These are phyloP conservation scores for Plecturocebus donacophilus DNA, from an alignment of 2,113 vertebrate genomes.

Conservation along the genomic window DNA sequence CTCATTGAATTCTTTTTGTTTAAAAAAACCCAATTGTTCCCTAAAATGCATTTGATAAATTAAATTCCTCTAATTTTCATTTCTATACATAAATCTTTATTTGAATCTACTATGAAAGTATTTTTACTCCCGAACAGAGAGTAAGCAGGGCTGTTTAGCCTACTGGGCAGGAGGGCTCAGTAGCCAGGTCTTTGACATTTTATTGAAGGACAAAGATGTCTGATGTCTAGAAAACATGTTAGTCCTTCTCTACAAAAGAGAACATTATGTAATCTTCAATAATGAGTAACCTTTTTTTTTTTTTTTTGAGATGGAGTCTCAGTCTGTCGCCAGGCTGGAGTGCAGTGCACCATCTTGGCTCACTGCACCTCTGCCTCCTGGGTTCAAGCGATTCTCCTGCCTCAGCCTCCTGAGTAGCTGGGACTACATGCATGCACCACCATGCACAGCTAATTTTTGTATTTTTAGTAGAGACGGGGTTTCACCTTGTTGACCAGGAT, in stretches of 20 bases:
- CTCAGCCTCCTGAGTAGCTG: no score
- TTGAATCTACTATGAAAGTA: neutral
- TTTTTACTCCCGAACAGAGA: neutral
- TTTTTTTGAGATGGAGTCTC: no score
- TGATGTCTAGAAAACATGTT: neutral
- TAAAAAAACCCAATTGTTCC: neutral
- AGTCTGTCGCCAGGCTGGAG: no score
- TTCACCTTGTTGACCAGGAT: no score
- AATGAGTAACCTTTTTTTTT: neutral
- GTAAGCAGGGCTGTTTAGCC: neutral
- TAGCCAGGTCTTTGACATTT: neutral
- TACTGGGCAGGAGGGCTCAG: neutral
- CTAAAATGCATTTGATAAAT: neutral
- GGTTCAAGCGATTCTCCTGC: no score
- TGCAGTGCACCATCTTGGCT: no score
- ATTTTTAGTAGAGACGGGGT: no score
- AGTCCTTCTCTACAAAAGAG: neutral
- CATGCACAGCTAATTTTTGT: no score
- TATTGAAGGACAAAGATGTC: neutral
- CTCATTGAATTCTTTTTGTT: neutral
- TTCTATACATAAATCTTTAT: neutral
- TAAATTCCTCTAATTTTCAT: neutral
- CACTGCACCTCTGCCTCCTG: no score
- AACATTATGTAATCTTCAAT: neutral
- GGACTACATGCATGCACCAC: no score